These are phyloP conservation scores for Actinemys pallida DNA, from an alignment of 2,113 vertebrate species.

Conservation along the genomic window DNA sequence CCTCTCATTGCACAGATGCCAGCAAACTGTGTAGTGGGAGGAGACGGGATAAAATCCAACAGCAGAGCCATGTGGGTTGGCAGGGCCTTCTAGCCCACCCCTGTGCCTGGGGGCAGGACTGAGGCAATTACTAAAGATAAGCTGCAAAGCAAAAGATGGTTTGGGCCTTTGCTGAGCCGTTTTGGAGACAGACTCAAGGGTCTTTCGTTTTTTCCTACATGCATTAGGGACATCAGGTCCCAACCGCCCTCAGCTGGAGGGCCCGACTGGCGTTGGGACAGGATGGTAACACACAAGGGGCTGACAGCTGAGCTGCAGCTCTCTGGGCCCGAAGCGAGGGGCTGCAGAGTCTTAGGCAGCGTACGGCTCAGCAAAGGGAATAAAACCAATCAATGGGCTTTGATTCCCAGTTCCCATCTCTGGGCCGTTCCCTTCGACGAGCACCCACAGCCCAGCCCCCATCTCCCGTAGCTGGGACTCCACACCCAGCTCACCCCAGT, in stretches of 20 bases:
- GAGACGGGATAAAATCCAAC: fast-evolving
- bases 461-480: not conserved
- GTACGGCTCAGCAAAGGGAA: not conserved
- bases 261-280: not conserved
- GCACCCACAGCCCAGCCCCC: too few relatives aligned
- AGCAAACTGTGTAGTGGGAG: not conserved
- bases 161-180: not conserved
- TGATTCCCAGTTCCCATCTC: not conserved
- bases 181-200: not conserved
- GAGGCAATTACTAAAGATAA: not conserved
- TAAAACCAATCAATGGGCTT: too few relatives aligned
- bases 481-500: not conserved
- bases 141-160: not conserved
- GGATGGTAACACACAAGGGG: not conserved
- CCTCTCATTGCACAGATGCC: fast-evolving
- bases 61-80: not conserved
- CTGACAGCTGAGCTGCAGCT: too few relatives aligned
- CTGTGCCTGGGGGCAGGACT: not conserved
- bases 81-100: not conserved
- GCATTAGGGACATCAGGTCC: not conserved
- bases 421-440: not conserved
- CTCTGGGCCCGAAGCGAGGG: too few relatives aligned
- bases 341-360: not conserved
- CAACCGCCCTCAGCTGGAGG: not conserved
- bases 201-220: not conserved